Percentiles rank a stretch among this genome's conserved stretches.
Conservation (phyloP, 2,797 vertebrate species). For the Arrhamphus sclerolepis region DNA sequence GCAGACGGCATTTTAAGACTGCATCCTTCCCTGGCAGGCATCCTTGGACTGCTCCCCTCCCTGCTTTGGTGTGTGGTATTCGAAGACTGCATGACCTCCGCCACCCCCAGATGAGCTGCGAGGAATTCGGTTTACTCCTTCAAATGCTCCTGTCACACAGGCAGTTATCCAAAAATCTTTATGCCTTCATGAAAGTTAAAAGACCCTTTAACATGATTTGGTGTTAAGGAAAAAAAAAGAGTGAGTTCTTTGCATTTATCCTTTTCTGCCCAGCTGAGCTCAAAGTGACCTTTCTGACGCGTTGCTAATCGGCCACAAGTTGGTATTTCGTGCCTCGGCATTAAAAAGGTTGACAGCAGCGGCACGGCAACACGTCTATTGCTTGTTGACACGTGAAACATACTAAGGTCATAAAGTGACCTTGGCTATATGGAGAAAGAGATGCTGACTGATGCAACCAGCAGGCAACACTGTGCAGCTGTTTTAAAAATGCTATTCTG, state of each 20-base stretch:
- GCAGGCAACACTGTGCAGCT: slow-evolving; percentile 24
- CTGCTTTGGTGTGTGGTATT: slow-evolving; percentile 32
- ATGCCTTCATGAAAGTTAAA: neutral
- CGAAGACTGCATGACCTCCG: slow-evolving; percentile 28
- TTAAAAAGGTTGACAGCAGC: slow-evolving; percentile 35
- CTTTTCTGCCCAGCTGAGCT: neutral
- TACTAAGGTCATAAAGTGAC: slow-evolving; percentile 45
- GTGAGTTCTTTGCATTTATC: neutral
- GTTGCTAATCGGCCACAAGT: slow-evolving; percentile 16
- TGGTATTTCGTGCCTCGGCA: slow-evolving; percentile 31
- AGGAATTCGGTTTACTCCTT: slow-evolving; percentile 47
- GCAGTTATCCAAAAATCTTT: neutral
- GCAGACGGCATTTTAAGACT: slow-evolving; percentile 47
- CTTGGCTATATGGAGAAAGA: slow-evolving; percentile 41
- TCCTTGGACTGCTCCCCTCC: slow-evolving; percentile 32
- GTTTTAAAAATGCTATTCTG: neutral
- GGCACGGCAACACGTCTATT: slow-evolving; percentile 8
- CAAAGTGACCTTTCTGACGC: slow-evolving; percentile 13
- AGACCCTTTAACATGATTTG: fast-evolving
- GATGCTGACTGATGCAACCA: slow-evolving; percentile 60
- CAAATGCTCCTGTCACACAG: slow-evolving; percentile 9
- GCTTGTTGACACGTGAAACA: slow-evolving; percentile 40
- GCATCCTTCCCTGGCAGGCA: slow-evolving; percentile 35
- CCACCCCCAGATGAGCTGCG: slow-evolving; percentile 3
- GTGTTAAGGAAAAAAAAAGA: no score